Evolutionary conservation across 1,140 invertebrate species (phyloP).

Genomic region (Diuraphis noxia): DNA sequence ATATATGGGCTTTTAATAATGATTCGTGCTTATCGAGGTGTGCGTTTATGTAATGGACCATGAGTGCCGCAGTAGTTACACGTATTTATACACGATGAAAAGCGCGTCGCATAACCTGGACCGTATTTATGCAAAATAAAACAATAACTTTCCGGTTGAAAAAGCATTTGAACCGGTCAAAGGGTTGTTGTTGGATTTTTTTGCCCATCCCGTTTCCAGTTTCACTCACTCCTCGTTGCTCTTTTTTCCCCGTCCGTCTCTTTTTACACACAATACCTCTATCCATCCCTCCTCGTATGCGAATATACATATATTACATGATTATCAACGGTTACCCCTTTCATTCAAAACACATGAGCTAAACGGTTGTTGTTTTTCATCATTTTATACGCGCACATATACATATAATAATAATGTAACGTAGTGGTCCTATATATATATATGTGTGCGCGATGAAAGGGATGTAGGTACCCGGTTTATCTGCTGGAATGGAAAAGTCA

Average conservation of each 20-base stretch:
- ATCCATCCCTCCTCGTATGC: background rate
- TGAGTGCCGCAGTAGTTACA: slow-evolving; percentile 49
- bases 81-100: slow-evolving; percentile 49
- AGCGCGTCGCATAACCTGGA: slow-evolving; percentile 49
- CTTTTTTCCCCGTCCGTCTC: background rate
- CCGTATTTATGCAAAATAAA: slow-evolving; percentile 54
- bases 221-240: background rate
- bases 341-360: slow-evolving; percentile 34
- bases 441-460: slow-evolving; percentile 11
- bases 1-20: slow-evolving; percentile 53
- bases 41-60: slow-evolving; percentile 51
- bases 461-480: slow-evolving; percentile 34
- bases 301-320: background rate
- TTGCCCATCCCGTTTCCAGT: background rate
- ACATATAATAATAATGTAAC: slow-evolving; percentile 29
- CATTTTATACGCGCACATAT: slow-evolving; percentile 4
- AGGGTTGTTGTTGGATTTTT: slow-evolving; percentile 46
- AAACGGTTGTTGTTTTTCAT: slow-evolving; percentile 53
- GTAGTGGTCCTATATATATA: background rate
- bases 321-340: slow-evolving; percentile 50
- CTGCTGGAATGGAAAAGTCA: slow-evolving; percentile 52
- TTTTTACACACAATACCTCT: background rate
- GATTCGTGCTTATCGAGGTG: slow-evolving; percentile 52
- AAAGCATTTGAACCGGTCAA: slow-evolving; percentile 51
- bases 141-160: slow-evolving; percentile 53